Evolutionary conservation across 1,140 invertebrate species (phyloP).

Genomic region (Heterodera carotae): DNA sequence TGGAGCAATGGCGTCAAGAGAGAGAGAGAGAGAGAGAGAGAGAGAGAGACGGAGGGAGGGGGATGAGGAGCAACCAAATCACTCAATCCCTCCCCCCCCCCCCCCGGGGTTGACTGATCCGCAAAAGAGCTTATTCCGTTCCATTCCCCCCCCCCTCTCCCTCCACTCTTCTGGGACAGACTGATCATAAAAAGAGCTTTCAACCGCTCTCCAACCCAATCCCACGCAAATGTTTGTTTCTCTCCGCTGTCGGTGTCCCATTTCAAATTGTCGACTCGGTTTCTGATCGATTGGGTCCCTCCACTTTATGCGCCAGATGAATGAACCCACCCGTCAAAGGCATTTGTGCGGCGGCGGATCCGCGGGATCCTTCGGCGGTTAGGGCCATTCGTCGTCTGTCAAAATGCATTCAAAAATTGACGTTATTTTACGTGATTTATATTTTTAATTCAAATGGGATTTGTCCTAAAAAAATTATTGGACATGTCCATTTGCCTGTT

Average conservation of each 20-base stretch:
- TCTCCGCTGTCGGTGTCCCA: neutral
- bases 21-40: no score
- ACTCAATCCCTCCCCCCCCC: neutral
- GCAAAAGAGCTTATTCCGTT: no score
- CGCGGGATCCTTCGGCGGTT: no score
- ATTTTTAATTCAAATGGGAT: neutral
- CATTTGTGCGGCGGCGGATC: no score
- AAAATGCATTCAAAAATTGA: neutral
- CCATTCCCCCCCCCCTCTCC: neutral
- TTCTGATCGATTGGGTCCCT: neutral
- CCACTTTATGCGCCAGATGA: neutral
- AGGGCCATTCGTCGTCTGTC: no score
- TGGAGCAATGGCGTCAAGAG: no score
- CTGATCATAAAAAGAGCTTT: neutral
- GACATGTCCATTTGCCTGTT: conserved; percentile 16
- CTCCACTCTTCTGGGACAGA: neutral
- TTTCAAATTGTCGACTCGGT: neutral
- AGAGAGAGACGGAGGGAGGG: no score
- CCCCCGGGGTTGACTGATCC: no score
- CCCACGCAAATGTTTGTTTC: neutral
- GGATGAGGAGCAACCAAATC: no score
- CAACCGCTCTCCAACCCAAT: neutral
- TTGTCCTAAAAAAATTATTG: neutral
- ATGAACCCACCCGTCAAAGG: no score
- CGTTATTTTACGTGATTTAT: neutral